Conservation (phyloP, 2,888 invertebrate species). For the Fragum fragum region DNA sequence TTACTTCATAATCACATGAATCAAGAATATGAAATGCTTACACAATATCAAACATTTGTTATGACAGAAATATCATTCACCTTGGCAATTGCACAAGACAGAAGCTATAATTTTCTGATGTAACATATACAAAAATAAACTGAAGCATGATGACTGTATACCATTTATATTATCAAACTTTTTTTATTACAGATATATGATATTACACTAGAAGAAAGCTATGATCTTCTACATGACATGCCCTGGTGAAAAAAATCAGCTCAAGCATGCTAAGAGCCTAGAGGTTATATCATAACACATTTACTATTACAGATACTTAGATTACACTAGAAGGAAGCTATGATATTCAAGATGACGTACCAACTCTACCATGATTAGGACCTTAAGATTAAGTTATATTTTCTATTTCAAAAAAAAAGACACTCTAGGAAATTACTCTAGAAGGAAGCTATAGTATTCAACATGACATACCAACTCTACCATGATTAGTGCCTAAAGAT, state of each 20-base stretch:
- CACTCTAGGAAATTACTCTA: background rate
- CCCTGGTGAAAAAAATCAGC: background rate
- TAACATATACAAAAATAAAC: slow-evolving; percentile 88
- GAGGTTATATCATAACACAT: too few species aligned
- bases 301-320: slow-evolving; percentile 80
- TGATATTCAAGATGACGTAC: slow-evolving; percentile 92
- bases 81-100: too few species aligned
- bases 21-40: too few species aligned
- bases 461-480: too few species aligned
- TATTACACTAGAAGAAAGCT: background rate
- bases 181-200: background rate
- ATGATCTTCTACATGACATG: background rate
- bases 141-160: too few species aligned
- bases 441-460: background rate
- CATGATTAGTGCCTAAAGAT: background rate
- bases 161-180: too few species aligned
- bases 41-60: too few species aligned
- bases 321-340: slow-evolving; percentile 89
- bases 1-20: too few species aligned
- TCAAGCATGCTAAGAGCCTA: too few species aligned
- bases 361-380: slow-evolving; percentile 89
- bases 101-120: too few species aligned
- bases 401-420: background rate
- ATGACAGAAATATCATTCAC: too few species aligned
- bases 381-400: too few species aligned